phyloP scores from a whole-genome alignment of 2,888 invertebrate species.

The Hemistola chrysoprasaria region DNA sequence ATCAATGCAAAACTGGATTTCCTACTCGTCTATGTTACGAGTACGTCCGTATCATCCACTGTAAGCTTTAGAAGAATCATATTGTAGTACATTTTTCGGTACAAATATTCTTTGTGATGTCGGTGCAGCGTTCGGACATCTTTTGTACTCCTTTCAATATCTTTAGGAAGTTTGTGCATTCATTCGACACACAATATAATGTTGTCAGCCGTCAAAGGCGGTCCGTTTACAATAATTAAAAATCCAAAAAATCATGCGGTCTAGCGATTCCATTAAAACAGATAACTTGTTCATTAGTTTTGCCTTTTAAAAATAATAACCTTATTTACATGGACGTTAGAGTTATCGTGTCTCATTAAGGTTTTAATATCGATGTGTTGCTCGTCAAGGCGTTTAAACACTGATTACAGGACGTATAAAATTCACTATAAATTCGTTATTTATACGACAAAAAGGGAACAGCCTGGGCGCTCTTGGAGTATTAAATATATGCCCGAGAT shows the following conservation, averaged over 20 bases:
- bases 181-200: constrained; percentile 44
- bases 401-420: constrained; percentile 63
- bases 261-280: constrained; percentile 37
- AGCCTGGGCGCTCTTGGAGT: constrained; percentile 69
- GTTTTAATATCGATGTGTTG: constrained; percentile 22
- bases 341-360: constrained; percentile 52
- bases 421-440: constrained; percentile 68
- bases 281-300: constrained; percentile 38
- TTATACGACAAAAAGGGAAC: constrained; percentile 74
- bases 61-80: constrained; percentile 29
- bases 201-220: constrained; percentile 52
- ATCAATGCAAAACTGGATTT: constrained; percentile 7
- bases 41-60: constrained; percentile 3
- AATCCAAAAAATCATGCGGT: constrained; percentile 31
- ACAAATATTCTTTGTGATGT: constrained; percentile 56
- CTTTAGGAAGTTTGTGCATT: constrained; percentile 55
- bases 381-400: constrained; percentile 52
- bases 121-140: constrained; percentile 49
- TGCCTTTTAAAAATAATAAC: constrained; percentile 42
- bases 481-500: constrained; percentile 77
- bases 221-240: constrained; percentile 45
- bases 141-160: constrained; percentile 61
- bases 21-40: constrained; percentile 1
- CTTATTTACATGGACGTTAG: constrained; percentile 47
- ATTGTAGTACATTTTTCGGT: constrained; percentile 50